Evolutionary conservation across 2,797 vertebrate genomes (phyloP), one percentile per base, ranked within the genome.

Genomic region (Chelon labrosus): DNA sequence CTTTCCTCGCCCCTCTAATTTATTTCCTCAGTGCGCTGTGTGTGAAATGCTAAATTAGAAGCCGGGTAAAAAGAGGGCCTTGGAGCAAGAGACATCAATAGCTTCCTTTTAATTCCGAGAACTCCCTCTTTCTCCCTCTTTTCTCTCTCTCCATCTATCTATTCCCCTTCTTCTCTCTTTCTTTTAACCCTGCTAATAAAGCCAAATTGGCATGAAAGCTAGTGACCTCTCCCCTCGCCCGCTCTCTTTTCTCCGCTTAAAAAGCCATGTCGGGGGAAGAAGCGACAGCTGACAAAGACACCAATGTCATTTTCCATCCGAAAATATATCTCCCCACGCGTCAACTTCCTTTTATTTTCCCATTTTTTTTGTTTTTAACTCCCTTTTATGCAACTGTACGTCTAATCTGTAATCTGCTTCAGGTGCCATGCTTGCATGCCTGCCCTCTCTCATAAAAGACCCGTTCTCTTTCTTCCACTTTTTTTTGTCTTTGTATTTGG

Each of bases 1-100:
- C 10, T 37, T 57, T 75, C 65, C 56, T 22, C 54, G 60, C 72
- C 74, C 77, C 53, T 85, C 75, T 88, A 84, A 88, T 91, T 88
- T 87, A 82, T 88, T 89, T 87, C 84, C 88, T 79, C 70, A 71
- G 68, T 78, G 81, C 51, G 83, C 85, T 81, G 86, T 85, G 90
- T 91, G 90, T 87, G 86, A 91, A 93, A 91, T 89, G 75, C 73
- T 88, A 85, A 92, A 91, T 89, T 87, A 90, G 88, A 89, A 91
- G 81, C 70, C 41, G 70, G 78, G 80, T 65, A 74, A 81, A 80
- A 76, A 77, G 65, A 84, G 78, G 61, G 80, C 86, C 90, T 89
- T 63, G 79, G 83, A 93, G 88, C 88, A 65, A 88, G 87, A 88
- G 82, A 93, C 91, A 91, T 91, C 85, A 90, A 87, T 91, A 84